Base-by-base conservation (phyloP, 2,113 vertebrate genomes). In the Crotalus tigris region DNA sequence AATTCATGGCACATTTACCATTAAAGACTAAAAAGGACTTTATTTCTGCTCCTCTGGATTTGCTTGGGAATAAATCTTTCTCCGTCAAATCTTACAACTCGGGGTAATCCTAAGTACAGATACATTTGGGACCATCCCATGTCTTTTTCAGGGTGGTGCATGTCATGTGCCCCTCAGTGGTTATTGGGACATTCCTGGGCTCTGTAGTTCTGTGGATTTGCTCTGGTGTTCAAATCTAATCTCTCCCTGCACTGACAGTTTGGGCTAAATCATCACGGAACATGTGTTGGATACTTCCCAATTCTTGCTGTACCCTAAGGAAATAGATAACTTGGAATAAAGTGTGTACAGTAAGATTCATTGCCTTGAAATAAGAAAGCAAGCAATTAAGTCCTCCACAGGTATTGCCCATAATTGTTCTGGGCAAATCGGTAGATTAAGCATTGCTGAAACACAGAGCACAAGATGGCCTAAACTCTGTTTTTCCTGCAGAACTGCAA, bases 371-470 rank as follows among this genome's bases (percentile, higher is more conserved):
- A 96, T 96, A 95, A 96, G 96, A 96, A 97, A 97, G 96, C 96
- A 97, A 96, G 97, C 96, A 98, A 98, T 98, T 98, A 98, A 98
- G 97, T 96, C 97, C 98, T 96, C 97, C 93, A 96, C 97, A 97
- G 97, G 98, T 97, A 95, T 95, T 94, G 53, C 93, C 92, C 94
- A 44, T 97, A 98, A 98, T 98, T 97, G 97, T 98, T 98, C 95
- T 95, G 94, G 95, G 94, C 90, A 95, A 98, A 97, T 98, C 97
- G 96, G 95, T 97, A 98, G 97, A 98, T 98, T 98, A 98, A 97
- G 94, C 95, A 91, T 94, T 94, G 97, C 96, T 97, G 97, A 96
- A 98, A 97, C 95, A 96, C 97, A 96, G 95, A 97, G 97, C 97
- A 97, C 96, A 98, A 97, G 97, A 97, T 97, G 97, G 97, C 96